Evolutionary conservation across 2,113 vertebrate species (phyloP).

Genomic region (Bettongia penicillata): DNA sequence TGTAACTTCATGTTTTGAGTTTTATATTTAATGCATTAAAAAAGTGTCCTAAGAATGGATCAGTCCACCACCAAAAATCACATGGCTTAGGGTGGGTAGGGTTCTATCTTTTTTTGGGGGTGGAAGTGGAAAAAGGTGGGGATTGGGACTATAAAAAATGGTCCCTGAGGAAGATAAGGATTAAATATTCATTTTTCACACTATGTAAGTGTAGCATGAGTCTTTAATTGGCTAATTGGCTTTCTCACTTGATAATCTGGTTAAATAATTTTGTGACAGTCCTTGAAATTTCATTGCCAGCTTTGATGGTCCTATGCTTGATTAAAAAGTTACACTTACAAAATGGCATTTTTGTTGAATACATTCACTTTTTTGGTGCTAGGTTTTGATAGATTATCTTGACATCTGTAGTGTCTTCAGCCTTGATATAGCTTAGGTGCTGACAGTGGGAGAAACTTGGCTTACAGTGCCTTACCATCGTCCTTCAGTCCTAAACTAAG

Average conservation of each 20-base stretch:
- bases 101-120: background rate
- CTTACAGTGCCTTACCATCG: background rate
- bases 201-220: background rate
- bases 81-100: background rate
- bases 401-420: background rate
- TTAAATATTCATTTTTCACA: slow-evolving; percentile 19
- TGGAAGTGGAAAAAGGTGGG: background rate
- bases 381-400: background rate
- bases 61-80: slow-evolving; percentile 4
- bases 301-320: background rate
- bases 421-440: background rate
- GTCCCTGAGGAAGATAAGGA: background rate
- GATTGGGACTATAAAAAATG: background rate
- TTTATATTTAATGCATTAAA: slow-evolving; percentile 20
- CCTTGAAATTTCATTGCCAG: slow-evolving; percentile 26
- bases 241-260: background rate
- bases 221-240: background rate
- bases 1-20: slow-evolving; percentile 25
- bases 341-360: background rate
- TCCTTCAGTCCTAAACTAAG: background rate
- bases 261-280: background rate
- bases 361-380: background rate
- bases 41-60: background rate
- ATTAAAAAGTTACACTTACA: background rate
- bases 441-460: background rate